Evolutionary conservation across 2,113 vertebrate species (phyloP).

Genomic region (Scomber colias): DNA sequence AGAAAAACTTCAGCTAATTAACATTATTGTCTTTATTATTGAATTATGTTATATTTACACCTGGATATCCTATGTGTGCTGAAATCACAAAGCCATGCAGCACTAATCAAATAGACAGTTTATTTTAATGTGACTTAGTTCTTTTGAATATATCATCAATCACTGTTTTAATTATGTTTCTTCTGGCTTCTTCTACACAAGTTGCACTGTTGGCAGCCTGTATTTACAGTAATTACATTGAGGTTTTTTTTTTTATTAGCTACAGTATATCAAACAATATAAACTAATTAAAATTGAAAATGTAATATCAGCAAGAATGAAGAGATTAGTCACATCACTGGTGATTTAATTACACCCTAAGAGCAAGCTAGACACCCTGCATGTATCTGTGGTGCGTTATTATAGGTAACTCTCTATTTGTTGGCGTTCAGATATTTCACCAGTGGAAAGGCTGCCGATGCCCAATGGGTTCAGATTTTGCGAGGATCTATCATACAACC

Average conservation of each 20-base stretch:
- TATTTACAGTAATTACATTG: constrained; percentile 47
- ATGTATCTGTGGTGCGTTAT: constrained; percentile 29
- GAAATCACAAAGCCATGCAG: background rate
- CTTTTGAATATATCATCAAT: background rate
- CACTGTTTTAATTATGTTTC: constrained; percentile 1
- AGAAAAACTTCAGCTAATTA: too few relatives aligned
- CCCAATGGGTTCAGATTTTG: constrained; percentile 52
- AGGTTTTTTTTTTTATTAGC: constrained; percentile 32
- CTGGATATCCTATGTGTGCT: too few relatives aligned
- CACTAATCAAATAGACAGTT: too few relatives aligned
- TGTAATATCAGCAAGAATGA: constrained; percentile 66
- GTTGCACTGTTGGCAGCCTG: constrained; percentile 45
- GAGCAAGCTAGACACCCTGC: constrained; percentile 18
- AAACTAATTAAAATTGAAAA: constrained; percentile 68
- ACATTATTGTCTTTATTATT: too few relatives aligned
- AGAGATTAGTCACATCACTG: constrained; percentile 49
- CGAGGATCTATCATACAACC: constrained; percentile 58
- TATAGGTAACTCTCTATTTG: constrained; percentile 49
- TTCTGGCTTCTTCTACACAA: constrained; percentile 21
- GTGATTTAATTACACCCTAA: constrained; percentile 65
- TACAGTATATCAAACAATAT: constrained; percentile 44
- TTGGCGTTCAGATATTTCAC: constrained; percentile 55
- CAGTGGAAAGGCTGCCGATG: constrained; percentile 49
- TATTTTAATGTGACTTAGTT: background rate
- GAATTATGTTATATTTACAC: background rate